Conservation (phyloP, 2,888 invertebrate genomes). For the Sericinus montela region DNA sequence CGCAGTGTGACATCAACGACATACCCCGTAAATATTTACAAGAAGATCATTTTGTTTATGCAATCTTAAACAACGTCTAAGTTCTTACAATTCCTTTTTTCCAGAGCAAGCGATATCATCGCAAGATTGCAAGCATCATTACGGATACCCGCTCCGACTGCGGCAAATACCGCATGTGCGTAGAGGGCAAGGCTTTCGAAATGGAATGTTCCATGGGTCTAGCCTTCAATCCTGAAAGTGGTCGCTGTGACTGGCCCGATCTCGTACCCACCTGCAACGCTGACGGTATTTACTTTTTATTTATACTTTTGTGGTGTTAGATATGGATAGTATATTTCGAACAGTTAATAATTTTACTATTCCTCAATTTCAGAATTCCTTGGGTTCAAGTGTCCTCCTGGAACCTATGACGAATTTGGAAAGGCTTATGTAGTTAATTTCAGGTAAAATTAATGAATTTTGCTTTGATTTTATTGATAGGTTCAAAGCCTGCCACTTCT, state of each 20-base stretch:
- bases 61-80: neutral
- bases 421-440: conserved; percentile 37
- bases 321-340: too few relatives aligned
- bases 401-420: conserved; percentile 35
- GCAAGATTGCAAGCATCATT: conserved; percentile 87
- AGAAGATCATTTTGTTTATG: neutral
- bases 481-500: too few relatives aligned
- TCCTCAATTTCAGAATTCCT: conserved; percentile 41
- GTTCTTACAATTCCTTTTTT: neutral
- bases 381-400: conserved; percentile 48
- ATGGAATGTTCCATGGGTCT: conserved; percentile 88
- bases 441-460: too few relatives aligned
- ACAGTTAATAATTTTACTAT: neutral
- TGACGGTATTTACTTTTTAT: conserved; percentile 50
- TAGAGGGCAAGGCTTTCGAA: conserved; percentile 77
- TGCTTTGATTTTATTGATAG: too few relatives aligned
- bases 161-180: conserved; percentile 88
- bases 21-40: conserved; percentile 72
- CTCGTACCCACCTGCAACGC: conserved; percentile 82
- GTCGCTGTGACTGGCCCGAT: conserved; percentile 91
- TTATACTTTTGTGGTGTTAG: too few relatives aligned
- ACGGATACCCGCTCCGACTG: conserved; percentile 81
- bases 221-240: conserved; percentile 83
- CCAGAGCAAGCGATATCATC: conserved; percentile 83
- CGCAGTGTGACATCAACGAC: conserved; percentile 77